Conservation (phyloP, 2,888 invertebrate genomes). For the Chloroclysta siterata region DNA sequence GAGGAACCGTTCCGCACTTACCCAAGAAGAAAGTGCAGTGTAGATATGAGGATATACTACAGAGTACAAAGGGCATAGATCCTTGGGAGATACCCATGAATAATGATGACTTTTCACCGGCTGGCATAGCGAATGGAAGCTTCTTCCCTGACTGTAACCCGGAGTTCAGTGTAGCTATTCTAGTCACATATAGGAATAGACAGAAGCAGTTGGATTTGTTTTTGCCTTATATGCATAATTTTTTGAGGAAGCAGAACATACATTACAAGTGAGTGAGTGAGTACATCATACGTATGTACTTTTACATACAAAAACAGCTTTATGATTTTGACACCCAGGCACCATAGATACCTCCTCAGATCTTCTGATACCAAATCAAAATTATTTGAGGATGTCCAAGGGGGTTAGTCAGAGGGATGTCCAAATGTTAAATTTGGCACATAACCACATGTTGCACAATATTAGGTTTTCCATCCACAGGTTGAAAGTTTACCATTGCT, state of each 20-base stretch:
- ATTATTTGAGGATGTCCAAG: too few species aligned
- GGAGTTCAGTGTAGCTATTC: constrained; percentile 89
- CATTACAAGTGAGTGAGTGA: constrained; percentile 87
- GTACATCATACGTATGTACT: too few species aligned
- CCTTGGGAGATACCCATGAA: constrained; percentile 54
- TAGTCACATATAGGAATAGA: constrained; percentile 92
- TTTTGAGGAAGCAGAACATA: constrained; percentile 91
- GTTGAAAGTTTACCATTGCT: too few species aligned
- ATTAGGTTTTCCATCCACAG: too few species aligned
- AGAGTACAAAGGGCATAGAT: constrained; percentile 49
- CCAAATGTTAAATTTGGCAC: too few species aligned
- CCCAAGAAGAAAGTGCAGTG: constrained; percentile 57
- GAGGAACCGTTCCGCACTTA: constrained; percentile 50
- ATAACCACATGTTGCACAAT: too few species aligned
- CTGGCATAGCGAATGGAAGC: constrained; percentile 64
- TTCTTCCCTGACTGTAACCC: constrained; percentile 70
- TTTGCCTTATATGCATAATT: constrained; percentile 94
- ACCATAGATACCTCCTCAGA: too few species aligned
- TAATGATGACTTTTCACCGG: constrained; percentile 55
- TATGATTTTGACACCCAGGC: too few species aligned
- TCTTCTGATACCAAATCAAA: too few species aligned
- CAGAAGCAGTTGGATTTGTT: constrained; percentile 90
- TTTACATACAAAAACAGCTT: too few species aligned
- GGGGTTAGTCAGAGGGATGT: too few species aligned
- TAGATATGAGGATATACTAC: constrained; percentile 62